phyloP scores from a whole-genome alignment of 2,797 vertebrate species.

The Phrynocephalus guinanensis region DNA sequence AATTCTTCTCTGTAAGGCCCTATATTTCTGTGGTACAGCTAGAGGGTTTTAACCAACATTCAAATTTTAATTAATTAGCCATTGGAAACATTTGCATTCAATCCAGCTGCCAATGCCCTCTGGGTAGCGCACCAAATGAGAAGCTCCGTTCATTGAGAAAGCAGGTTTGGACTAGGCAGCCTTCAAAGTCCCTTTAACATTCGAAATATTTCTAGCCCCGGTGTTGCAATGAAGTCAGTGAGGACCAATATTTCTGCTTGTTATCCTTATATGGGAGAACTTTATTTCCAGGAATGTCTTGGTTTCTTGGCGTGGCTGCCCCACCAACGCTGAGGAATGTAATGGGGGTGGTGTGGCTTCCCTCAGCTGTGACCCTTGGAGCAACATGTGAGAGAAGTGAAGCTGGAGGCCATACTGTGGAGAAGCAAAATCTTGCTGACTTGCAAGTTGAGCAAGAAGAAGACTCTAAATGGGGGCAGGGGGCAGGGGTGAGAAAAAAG shows the following conservation, averaged over 20 bases:
- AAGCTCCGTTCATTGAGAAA: not conserved
- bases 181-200: not conserved
- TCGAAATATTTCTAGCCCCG: not conserved
- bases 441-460: not conserved
- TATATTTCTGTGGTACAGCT: no score
- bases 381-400: not conserved
- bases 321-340: slow-evolving; percentile 3
- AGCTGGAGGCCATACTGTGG: not conserved
- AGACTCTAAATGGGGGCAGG: not conserved
- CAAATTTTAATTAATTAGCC: no score
- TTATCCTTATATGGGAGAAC: not conserved
- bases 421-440: not conserved
- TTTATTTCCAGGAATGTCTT: not conserved
- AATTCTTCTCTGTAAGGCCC: no score
- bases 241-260: not conserved
- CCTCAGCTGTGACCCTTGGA: not conserved
- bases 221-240: not conserved
- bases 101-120: no score
- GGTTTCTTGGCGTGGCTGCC: not conserved
- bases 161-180: not conserved
- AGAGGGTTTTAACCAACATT: no score
- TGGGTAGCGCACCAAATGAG: no score
- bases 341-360: not conserved
- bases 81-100: no score
- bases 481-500: no score